phyloP scores from a whole-genome alignment of 1,140 invertebrate genomes.

The Drosophila subpulchrella region DNA sequence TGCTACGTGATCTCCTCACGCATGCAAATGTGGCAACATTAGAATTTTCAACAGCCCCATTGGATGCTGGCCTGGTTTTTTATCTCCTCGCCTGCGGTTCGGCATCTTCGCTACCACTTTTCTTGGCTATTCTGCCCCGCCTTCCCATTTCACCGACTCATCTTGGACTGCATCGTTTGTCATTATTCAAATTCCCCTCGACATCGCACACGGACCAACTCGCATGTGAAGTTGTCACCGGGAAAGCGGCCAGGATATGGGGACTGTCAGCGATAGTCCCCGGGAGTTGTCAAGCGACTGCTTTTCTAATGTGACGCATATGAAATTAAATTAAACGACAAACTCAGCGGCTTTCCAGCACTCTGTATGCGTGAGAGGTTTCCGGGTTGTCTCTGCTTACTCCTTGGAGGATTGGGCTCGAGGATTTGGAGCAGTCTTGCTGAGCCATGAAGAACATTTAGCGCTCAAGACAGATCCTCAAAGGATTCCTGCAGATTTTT shows the following conservation, averaged over 20 bases:
- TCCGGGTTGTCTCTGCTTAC: not conserved
- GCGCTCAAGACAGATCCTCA: too few relatives aligned
- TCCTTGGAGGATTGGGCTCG: not conserved
- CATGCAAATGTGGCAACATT: slow-evolving; percentile 84
- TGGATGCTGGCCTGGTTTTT: slow-evolving; percentile 5
- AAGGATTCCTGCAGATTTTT: too few relatives aligned
- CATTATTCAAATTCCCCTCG: slow-evolving; percentile 83
- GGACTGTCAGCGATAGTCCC: slow-evolving; percentile 47
- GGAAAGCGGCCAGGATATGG: not conserved
- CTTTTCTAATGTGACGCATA: slow-evolving; percentile 59
- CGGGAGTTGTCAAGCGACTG: slow-evolving; percentile 34
- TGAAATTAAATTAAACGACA: slow-evolving; percentile 79
- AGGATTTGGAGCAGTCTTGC: not conserved
- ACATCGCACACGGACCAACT: slow-evolving; percentile 61
- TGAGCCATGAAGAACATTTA: not conserved
- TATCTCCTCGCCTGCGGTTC: slow-evolving; percentile 53
- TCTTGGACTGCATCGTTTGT: slow-evolving; percentile 72
- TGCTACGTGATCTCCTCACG: slow-evolving; percentile 73
- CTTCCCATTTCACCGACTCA: not conserved
- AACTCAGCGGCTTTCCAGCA: slow-evolving; percentile 62
- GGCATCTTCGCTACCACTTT: slow-evolving; percentile 8
- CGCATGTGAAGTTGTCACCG: slow-evolving; percentile 58
- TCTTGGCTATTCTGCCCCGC: slow-evolving; percentile 3
- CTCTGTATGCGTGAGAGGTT: slow-evolving; percentile 2
- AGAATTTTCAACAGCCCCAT: slow-evolving; percentile 77